These are phyloP conservation scores for Poeciliopsis turrubarensis DNA, from an alignment of 2,113 vertebrate species.

Conservation along the genomic window DNA sequence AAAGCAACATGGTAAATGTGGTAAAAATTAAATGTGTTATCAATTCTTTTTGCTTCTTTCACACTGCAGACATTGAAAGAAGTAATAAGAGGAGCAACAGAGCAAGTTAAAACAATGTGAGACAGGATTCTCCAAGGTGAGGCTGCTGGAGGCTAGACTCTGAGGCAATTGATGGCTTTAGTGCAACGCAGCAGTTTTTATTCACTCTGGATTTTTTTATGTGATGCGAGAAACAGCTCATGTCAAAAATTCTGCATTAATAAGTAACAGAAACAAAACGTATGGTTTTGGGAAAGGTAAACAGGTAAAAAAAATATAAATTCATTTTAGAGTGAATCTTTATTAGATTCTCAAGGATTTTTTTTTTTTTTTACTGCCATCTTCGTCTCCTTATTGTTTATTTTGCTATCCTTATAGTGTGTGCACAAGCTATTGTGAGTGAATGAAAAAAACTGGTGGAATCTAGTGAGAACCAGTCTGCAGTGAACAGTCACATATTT, in stretches of 20 bases:
- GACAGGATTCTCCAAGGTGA: conserved; percentile 43
- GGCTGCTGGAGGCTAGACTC: conserved; percentile 35
- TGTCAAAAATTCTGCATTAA: conserved; percentile 4
- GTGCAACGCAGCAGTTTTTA: conserved; percentile 17
- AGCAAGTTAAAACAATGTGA: conserved; percentile 58
- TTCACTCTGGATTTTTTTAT: conserved; percentile 7
- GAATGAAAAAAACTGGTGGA: conserved; percentile 31
- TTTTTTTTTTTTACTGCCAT: background rate
- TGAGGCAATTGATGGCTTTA: conserved; percentile 28
- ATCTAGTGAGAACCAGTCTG: conserved; percentile 50
- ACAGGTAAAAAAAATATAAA: too few relatives aligned
- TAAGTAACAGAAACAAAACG: background rate
- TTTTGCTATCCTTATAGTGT: background rate
- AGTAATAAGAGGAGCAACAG: conserved; percentile 33
- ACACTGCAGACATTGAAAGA: conserved; percentile 22
- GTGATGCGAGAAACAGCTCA: conserved; percentile 16
- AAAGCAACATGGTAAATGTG: background rate
- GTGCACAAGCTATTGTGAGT: conserved; percentile 34
- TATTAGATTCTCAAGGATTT: background rate
- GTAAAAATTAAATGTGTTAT: background rate
- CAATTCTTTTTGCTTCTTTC: conserved; percentile 1
- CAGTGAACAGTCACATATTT: conserved; percentile 60
- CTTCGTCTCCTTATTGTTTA: too few relatives aligned
- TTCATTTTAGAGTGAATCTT: too few relatives aligned
- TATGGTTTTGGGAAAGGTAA: background rate